These are phyloP conservation scores for Sebastes diploproa DNA, from an alignment of 2,797 vertebrate species.

Conservation along the genomic window DNA sequence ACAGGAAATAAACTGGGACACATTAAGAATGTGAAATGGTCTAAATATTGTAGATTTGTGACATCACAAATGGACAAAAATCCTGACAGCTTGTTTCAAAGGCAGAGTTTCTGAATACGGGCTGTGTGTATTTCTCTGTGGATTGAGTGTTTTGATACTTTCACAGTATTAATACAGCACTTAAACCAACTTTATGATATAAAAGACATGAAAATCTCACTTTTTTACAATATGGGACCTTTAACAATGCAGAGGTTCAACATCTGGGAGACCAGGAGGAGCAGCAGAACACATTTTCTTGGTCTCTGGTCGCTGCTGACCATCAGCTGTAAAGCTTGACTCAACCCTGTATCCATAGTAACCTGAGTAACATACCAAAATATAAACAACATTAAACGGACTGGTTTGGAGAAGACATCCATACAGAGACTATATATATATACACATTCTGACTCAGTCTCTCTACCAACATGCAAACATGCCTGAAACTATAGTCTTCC, in stretches of 20 bases:
- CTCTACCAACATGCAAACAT: background rate
- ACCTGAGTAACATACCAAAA: slow-evolving; percentile 29
- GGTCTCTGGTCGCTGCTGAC: slow-evolving; percentile 15
- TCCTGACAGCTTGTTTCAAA: no score
- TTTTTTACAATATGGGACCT: no score
- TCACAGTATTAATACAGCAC: no score
- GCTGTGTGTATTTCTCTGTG: no score
- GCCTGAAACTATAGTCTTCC: slow-evolving; percentile 11
- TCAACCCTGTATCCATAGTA: slow-evolving; percentile 31
- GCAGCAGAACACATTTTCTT: background rate
- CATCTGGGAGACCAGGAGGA: background rate
- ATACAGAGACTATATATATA: background rate
- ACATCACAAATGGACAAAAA: no score
- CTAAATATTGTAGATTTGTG: no score
- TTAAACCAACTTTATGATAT: no score
- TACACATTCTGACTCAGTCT: slow-evolving; percentile 10
- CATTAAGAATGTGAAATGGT: no score
- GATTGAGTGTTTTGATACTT: no score
- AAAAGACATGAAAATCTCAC: no score
- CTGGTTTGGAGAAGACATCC: background rate
- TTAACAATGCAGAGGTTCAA: background rate
- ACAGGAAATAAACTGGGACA: no score
- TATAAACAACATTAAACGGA: slow-evolving; percentile 2
- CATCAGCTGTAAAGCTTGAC: slow-evolving; percentile 13
- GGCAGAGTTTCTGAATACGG: no score